Conservation (phyloP, 2,888 invertebrate genomes). For the Drosophila subquinaria region DNA sequence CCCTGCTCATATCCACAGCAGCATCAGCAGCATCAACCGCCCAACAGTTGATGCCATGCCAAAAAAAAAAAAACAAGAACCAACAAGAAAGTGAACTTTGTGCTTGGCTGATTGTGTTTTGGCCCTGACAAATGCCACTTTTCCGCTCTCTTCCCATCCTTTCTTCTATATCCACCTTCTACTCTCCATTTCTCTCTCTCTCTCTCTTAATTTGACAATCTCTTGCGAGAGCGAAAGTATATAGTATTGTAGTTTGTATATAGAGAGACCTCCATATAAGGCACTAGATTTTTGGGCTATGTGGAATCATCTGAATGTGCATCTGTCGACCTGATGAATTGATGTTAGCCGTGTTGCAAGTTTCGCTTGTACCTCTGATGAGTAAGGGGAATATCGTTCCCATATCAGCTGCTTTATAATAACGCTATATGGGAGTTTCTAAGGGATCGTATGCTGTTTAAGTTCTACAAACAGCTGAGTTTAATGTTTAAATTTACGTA, state of each 20-base stretch:
- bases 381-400: neutral
- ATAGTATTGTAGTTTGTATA: neutral
- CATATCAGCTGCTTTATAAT: neutral
- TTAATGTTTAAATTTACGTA: no score
- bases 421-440: neutral
- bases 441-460: neutral
- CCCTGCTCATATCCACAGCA: slow-evolving; percentile 2
- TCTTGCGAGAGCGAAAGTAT: slow-evolving; percentile 22
- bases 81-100: slow-evolving; percentile 73
- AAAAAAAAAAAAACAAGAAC: slow-evolving; percentile 48
- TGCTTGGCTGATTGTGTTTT: slow-evolving; percentile 71
- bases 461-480: neutral
- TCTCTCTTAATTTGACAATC: slow-evolving; percentile 1
- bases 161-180: neutral
- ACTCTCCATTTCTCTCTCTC: neutral
- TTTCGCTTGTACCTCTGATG: neutral
- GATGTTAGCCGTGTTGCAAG: slow-evolving; percentile 4
- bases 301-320: slow-evolving; percentile 24
- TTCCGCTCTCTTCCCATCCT: neutral
- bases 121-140: slow-evolving; percentile 43
- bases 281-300: slow-evolving; percentile 30
- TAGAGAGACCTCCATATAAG: slow-evolving; percentile 27
- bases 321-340: slow-evolving; percentile 35
- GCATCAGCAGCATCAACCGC: slow-evolving; percentile 32
- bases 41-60: slow-evolving; percentile 72